Evolutionary conservation across 2,888 invertebrate species (phyloP).

Genomic region (Nebria salina): DNA sequence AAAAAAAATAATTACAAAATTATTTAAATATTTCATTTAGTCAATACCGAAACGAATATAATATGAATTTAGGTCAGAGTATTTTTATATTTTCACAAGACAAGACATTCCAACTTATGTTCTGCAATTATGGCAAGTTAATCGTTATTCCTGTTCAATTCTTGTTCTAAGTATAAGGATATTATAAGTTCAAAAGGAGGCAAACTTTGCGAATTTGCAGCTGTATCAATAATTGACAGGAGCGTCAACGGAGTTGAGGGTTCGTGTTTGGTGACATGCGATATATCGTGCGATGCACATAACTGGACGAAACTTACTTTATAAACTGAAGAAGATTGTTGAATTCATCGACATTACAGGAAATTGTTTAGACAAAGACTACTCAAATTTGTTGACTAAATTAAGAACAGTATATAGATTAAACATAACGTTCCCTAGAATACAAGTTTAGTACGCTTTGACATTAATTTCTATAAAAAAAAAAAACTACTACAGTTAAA

Average conservation of each 20-base stretch:
- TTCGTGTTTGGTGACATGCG: not conserved
- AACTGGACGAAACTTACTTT: not conserved
- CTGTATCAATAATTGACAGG: conserved; percentile 8
- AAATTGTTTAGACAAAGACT: not conserved
- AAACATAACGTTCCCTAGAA: not conserved
- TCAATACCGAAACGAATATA: not conserved
- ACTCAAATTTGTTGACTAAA: not conserved
- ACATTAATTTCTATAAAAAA: too few species aligned
- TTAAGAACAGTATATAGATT: not conserved
- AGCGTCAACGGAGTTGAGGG: not conserved
- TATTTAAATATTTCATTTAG: not conserved
- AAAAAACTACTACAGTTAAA: too few species aligned
- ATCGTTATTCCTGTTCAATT: not conserved
- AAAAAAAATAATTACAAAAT: not conserved
- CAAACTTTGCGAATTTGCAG: not conserved
- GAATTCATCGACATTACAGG: not conserved
- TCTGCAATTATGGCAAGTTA: not conserved
- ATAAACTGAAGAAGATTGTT: not conserved
- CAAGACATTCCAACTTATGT: not conserved
- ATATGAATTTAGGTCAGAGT: not conserved
- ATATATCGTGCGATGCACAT: conserved; percentile 4
- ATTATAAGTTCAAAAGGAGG: conserved; percentile 14
- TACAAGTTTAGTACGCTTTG: not conserved
- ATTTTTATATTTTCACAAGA: not conserved
- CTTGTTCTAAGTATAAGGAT: not conserved